Conservation (phyloP, 2,797 vertebrate genomes). For the Acanthurus leucopareius region DNA sequence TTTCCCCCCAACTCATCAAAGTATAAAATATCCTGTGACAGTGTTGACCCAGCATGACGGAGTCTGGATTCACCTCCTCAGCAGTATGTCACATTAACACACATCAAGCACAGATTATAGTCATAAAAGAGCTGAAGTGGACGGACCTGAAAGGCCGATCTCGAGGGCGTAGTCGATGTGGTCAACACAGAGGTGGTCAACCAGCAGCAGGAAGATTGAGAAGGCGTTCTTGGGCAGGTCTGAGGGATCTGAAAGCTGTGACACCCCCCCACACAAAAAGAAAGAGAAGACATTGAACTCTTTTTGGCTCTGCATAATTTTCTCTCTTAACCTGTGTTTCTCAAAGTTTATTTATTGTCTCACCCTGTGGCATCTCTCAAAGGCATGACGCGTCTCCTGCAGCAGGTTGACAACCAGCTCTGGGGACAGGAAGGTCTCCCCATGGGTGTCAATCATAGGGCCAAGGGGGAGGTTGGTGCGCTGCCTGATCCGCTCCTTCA, state of each 20-base stretch:
- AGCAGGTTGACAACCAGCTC: slow-evolving; percentile 98
- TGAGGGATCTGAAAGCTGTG: slow-evolving; percentile 96
- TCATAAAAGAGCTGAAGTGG: slow-evolving; percentile 2
- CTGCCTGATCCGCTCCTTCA: slow-evolving; percentile 97
- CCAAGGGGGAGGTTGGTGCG: slow-evolving; percentile 95
- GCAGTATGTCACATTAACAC: neutral
- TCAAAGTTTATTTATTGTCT: slow-evolving; percentile 2
- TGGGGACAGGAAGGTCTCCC: slow-evolving; percentile 97
- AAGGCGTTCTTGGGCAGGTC: slow-evolving; percentile 99
- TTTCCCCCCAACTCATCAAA: neutral
- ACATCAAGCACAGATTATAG: neutral
- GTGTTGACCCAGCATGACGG: neutral
- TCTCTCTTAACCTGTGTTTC: neutral
- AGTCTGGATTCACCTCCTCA: slow-evolving; percentile 7
- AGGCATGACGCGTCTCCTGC: slow-evolving; percentile 98
- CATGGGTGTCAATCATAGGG: slow-evolving; percentile 97
- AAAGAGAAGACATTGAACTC: slow-evolving; percentile 31
- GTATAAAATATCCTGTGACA: neutral
- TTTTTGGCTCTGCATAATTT: neutral
- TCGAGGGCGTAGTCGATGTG: slow-evolving; percentile 99
- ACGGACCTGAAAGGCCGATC: slow-evolving; percentile 95
- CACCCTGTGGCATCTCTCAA: slow-evolving; percentile 98
- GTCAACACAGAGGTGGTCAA: slow-evolving; percentile 97
- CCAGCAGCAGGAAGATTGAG: slow-evolving; percentile 96
- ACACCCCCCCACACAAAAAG: slow-evolving; percentile 43